Evolutionary conservation across 2,888 invertebrate species (phyloP), one percentile per base, ranked within the genome.

Genomic region (Malacosoma neustria): DNA sequence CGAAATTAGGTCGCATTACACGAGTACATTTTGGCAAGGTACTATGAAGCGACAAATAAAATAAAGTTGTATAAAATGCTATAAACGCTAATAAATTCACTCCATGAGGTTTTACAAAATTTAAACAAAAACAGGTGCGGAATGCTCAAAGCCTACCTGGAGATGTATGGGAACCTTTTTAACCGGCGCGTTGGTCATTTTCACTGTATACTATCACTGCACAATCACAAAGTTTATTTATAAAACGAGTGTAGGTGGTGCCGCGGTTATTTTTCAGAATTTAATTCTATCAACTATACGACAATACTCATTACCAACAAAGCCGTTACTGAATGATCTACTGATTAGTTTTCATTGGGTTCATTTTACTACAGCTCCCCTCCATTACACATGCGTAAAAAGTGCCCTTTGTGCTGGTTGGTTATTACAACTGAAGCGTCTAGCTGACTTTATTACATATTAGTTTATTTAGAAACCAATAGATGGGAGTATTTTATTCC

Each of bases 151-250:
- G 32, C 87, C 90, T 81, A 97, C 93, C 92, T 96, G 95, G 66
- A 95, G 88, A 84, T 97, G 97, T 71, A 97, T 96, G 41, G 97
- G 97, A 43, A 97, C 96, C 87, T 97, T 97, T 84, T 97, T 97
- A 53, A 96, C 95, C 49, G 95, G 95, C 51, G 94, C 94, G 70
- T 59, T 75, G 44, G 65, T 57, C 91, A 92, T 92, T 72, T 77
- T 84, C 51, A 62, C 61, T 45, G 66, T 62, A 61, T 62, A 50
- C 59, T 61, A 60, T 54, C 70, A 79, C 74, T 59, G 55, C 76
- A 82, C 79, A 55, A 61, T 61, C 69, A 74, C 72, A 60, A 61
- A 61, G 50, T 70, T 71, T 76, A 76, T 77, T 77, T 72, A 61
- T 68, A 72, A 70, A 64, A 46, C 53, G 51, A 46, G 72, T 67